A percentile compares a stretch with the other conserved stretches of the same genome.
These are phyloP conservation scores for Acleris holmiana DNA, from an alignment of 2,888 invertebrate species.

Conservation along the genomic window DNA sequence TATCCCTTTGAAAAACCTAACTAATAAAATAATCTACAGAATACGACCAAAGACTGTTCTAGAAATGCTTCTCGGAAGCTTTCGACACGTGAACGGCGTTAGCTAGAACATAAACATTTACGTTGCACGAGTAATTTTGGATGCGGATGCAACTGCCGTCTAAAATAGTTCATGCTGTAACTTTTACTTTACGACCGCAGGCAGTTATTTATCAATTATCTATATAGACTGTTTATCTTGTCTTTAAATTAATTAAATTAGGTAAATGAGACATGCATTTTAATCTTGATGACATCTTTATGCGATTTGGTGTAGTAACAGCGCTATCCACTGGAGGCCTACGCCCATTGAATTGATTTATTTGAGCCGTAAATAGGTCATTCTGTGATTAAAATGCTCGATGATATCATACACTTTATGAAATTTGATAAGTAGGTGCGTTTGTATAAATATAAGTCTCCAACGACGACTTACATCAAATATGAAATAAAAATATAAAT, in stretches of 20 bases:
- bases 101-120: constrained; percentile 77
- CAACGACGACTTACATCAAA: too few species aligned
- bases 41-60: constrained; percentile 40
- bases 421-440: neutral
- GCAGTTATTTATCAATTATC: constrained; percentile 32
- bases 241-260: constrained; percentile 17
- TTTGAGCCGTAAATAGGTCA: constrained; percentile 5
- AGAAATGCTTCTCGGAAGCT: constrained; percentile 63
- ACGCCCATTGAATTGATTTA: constrained; percentile 8
- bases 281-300: constrained; percentile 19
- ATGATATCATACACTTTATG: neutral
- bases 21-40: constrained; percentile 13
- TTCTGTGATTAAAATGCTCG: neutral
- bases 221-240: constrained; percentile 40
- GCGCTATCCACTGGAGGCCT: neutral
- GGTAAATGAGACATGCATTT: constrained; percentile 25
- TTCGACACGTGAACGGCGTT: constrained; percentile 55
- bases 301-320: neutral
- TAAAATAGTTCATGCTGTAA: constrained; percentile 61
- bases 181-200: constrained; percentile 48
- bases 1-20: too few species aligned
- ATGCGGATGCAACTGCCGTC: constrained; percentile 67
- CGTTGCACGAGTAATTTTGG: constrained; percentile 63
- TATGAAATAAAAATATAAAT: too few species aligned
- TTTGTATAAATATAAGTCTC: too few species aligned